Conservation (phyloP, 2,888 invertebrate species). For the Mystacides longicornis region DNA sequence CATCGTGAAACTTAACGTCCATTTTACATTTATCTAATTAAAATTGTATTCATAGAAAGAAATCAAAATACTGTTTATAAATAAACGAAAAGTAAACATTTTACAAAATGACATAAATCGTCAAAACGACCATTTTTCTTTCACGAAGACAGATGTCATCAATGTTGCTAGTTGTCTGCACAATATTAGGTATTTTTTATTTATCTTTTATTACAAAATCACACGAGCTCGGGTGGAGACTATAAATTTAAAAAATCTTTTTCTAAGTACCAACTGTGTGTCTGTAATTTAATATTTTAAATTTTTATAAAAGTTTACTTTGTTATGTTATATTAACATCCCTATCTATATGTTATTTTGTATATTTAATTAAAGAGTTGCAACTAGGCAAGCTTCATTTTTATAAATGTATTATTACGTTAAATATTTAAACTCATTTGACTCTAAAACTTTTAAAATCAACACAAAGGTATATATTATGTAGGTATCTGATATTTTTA, state of each 20-base stretch:
- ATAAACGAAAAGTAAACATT: background rate
- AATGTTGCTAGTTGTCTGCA: background rate
- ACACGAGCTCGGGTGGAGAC: too few relatives aligned
- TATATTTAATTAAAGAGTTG: too few relatives aligned
- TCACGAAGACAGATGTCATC: background rate
- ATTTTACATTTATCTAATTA: background rate
- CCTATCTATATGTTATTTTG: too few relatives aligned
- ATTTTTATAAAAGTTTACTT: background rate
- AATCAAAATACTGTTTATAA: background rate
- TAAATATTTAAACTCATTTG: too few relatives aligned
- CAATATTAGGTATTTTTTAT: too few relatives aligned
- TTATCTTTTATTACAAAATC: too few relatives aligned
- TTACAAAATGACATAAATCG: background rate
- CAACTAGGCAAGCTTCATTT: too few relatives aligned
- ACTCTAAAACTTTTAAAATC: too few relatives aligned
- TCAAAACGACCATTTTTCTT: background rate
- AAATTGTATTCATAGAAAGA: background rate
- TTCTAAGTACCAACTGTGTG: background rate
- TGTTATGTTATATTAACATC: too few relatives aligned
- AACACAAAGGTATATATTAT: too few relatives aligned
- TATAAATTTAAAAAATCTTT: background rate
- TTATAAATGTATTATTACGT: too few relatives aligned
- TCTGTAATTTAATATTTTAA: background rate
- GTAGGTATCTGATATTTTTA: too few relatives aligned
- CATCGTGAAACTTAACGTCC: conserved; percentile 16